These are phyloP conservation scores for Orbicella faveolata DNA, from an alignment of 64 coral and sea anemone genomes.

Conservation along the genomic window DNA sequence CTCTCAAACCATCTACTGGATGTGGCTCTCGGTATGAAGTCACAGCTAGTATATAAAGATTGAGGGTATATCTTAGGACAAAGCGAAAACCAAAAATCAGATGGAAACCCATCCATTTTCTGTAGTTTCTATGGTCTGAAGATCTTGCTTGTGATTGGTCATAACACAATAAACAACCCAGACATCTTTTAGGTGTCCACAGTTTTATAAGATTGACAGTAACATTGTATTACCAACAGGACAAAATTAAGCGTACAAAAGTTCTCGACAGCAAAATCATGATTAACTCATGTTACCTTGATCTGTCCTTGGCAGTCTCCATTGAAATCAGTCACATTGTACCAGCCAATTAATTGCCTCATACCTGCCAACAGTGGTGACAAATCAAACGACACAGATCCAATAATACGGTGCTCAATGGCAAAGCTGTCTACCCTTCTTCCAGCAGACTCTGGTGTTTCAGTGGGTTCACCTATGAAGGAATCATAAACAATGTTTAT, in stretches of 20 bases:
- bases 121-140: too few species aligned
- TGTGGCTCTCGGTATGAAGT: too few species aligned
- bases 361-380: conserved; percentile 81
- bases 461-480: background rate
- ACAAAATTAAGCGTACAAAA: too few species aligned
- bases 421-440: conserved; percentile 19
- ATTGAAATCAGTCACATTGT: conserved; percentile 86
- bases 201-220: background rate
- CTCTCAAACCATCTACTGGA: too few species aligned
- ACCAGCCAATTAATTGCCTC: conserved; percentile 92
- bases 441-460: conserved; percentile 18
- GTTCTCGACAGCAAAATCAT: too few species aligned
- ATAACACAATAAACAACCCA: too few species aligned
- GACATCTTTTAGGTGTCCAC: background rate
- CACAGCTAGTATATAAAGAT: too few species aligned
- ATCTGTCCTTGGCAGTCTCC: conserved; percentile 95
- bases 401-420: conserved; percentile 60
- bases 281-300: conserved; percentile 48
- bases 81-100: too few species aligned
- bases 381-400: conserved; percentile 80
- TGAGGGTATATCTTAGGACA: too few species aligned
- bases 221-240: too few species aligned
- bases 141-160: too few species aligned
- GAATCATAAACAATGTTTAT: background rate
- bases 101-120: too few species aligned